Evolutionary conservation across 2,888 invertebrate genomes (phyloP), one percentile per base, ranked within the genome.

Genomic region (Fragum whitleyi): DNA sequence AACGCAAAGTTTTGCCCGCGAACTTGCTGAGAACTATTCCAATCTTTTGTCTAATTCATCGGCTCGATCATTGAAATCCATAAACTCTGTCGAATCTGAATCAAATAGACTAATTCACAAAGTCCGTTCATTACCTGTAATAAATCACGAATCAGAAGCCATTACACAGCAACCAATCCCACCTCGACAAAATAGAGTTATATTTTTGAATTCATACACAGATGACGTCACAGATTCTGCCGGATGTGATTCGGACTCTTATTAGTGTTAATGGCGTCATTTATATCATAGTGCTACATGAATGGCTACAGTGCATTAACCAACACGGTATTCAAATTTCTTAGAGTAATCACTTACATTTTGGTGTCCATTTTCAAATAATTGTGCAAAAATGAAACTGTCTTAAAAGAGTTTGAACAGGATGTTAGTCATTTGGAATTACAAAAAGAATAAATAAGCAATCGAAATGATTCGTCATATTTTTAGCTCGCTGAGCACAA

Each of bases 1-100:
- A 42, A 65, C 65, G 16, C 65, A 65, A 26, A 65, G 42, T 39
- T 36, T 65, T 9, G 65, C 42, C 1, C 19, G 65, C 0, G 65
- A 65, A 14, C 42, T 65, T n/a, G 65, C 65, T n/a, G 42, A 65
- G 16, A 65, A 65, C 42, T 65, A 65, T 65, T 65, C 65, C 42
- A 65, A 42, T 21, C 42, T 65, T 21, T 65, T 65, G 16, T 21
- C 42, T 14, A 42, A 42, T 14, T 26, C 39, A 6, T 16, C 65
- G 0, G 21, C 65, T 6, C 5, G 23, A 11, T 47, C 47, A 19
- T 47, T 47, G 14, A 26, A 26, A 29, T 65, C 42, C 42, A 32
- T 39, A 6, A 39, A 39, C 16, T 65, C 65, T 16, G 42, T 42
- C 16, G 65, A 65, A 26, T 23, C 42, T 21, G 65, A 65, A 16